phyloP scores from a whole-genome alignment of 2,113 vertebrate genomes.

The Limanda limanda region DNA sequence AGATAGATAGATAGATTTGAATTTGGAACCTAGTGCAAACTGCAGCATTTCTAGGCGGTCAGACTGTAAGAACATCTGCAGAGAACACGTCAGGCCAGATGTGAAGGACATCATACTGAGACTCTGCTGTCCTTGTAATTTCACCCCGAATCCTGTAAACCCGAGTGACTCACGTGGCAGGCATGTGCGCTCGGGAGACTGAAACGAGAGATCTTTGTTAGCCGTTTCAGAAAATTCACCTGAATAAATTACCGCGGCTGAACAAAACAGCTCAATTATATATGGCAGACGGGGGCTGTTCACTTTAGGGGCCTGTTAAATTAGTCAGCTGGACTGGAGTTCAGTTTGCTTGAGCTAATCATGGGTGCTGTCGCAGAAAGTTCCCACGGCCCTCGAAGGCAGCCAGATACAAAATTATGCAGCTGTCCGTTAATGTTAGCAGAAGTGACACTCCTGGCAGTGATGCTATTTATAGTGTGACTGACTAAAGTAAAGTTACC shows the following conservation, averaged over 20 bases:
- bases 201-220: neutral
- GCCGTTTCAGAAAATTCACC: neutral
- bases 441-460: constrained; percentile 15
- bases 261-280: neutral
- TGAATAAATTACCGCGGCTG: neutral
- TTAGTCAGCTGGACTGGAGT: neutral
- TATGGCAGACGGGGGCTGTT: neutral
- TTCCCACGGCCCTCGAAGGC: constrained; percentile 12
- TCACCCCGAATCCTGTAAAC: constrained; percentile 11
- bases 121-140: constrained; percentile 2
- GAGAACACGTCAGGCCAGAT: neutral
- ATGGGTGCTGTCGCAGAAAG: neutral
- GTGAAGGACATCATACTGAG: constrained; percentile 14
- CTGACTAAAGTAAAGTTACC: neutral
- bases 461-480: constrained; percentile 31
- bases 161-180: constrained; percentile 1
- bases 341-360: neutral
- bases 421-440: constrained; percentile 23
- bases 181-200: neutral
- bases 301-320: constrained; percentile 3
- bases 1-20: too few species aligned
- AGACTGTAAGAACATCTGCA: neutral
- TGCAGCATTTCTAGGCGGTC: neutral
- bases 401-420: constrained; percentile 8
- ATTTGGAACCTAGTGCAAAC: too few species aligned